These are phyloP conservation scores for Araneus ventricosus DNA, from an alignment of 1,140 invertebrate genomes.

Conservation along the genomic window DNA sequence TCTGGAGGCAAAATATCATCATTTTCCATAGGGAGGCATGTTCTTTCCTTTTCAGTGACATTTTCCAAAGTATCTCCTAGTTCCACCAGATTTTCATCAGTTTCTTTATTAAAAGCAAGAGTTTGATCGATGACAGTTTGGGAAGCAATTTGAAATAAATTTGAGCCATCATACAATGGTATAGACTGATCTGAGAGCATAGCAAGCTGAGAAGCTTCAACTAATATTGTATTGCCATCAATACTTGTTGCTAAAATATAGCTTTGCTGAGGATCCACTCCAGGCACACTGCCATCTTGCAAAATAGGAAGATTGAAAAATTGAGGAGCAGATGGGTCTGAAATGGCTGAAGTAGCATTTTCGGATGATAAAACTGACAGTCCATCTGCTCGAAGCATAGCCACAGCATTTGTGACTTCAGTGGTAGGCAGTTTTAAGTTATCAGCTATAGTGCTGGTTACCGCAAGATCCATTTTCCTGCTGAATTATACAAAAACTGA, in stretches of 20 bases:
- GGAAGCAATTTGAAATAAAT: conserved; percentile 58
- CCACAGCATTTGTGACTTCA: conserved; percentile 36
- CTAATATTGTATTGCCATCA: conserved; percentile 72
- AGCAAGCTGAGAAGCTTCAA: conserved; percentile 71
- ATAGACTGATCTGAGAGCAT: conserved; percentile 54
- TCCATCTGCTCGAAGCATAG: conserved; percentile 35
- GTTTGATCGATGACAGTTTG: conserved; percentile 29
- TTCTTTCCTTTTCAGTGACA: background rate
- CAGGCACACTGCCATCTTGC: conserved; percentile 47
- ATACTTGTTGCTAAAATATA: conserved; percentile 67
- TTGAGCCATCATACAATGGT: conserved; percentile 66
- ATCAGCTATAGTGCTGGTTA: background rate
- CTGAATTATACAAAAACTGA: background rate
- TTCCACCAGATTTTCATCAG: conserved; percentile 7
- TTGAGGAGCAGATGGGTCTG: conserved; percentile 30
- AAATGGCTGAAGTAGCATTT: conserved; percentile 28
- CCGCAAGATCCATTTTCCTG: background rate
- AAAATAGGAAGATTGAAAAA: conserved; percentile 66
- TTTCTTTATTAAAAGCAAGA: conserved; percentile 12
- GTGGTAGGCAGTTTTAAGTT: background rate
- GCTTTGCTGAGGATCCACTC: conserved; percentile 57
- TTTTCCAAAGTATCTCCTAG: background rate
- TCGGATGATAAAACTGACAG: conserved; percentile 39
- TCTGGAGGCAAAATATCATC: conserved; percentile 70
- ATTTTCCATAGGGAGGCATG: background rate